phyloP scores from a whole-genome alignment of 1,140 invertebrate genomes.

The Meloidogyne floridensis region DNA sequence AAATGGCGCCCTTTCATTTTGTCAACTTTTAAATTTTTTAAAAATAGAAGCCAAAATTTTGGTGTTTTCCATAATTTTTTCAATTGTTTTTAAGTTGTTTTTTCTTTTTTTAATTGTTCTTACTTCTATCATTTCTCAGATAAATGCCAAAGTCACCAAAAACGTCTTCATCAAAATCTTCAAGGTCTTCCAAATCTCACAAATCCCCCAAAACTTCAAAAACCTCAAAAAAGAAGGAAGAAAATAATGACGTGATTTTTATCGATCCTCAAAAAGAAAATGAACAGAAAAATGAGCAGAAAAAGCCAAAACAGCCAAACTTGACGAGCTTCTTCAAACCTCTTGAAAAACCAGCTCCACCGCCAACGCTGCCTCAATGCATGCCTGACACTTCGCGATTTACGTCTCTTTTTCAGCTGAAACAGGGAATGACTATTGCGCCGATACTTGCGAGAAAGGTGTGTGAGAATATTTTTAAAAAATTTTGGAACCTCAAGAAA shows the following conservation, averaged over 20 bases:
- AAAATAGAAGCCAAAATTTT: background rate
- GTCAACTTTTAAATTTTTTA: background rate
- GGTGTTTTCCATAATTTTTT: background rate
- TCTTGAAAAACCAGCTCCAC: slow-evolving; percentile 24
- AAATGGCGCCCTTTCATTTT: background rate
- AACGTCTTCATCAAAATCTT: background rate
- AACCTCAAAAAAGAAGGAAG: background rate
- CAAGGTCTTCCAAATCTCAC: background rate
- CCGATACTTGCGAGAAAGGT: slow-evolving; percentile 17
- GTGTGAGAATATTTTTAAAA: too few species aligned
- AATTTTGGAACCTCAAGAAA: too few species aligned
- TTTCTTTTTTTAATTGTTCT: background rate
- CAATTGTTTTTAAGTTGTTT: background rate
- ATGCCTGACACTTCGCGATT: slow-evolving; percentile 21
- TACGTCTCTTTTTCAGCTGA: slow-evolving; percentile 16
- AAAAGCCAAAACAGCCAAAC: slow-evolving; percentile 5
- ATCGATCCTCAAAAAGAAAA: background rate
- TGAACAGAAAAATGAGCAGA: background rate
- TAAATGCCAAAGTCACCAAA: background rate
- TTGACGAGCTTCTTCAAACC: slow-evolving; percentile 13
- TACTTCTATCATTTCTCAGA: background rate
- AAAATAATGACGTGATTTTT: background rate
- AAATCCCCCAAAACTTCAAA: background rate
- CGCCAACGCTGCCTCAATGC: slow-evolving; percentile 18
- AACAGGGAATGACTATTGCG: slow-evolving; percentile 24